phyloP scores from a whole-genome alignment of 2,797 vertebrate genomes.

The Semaprochilodus insignis region DNA sequence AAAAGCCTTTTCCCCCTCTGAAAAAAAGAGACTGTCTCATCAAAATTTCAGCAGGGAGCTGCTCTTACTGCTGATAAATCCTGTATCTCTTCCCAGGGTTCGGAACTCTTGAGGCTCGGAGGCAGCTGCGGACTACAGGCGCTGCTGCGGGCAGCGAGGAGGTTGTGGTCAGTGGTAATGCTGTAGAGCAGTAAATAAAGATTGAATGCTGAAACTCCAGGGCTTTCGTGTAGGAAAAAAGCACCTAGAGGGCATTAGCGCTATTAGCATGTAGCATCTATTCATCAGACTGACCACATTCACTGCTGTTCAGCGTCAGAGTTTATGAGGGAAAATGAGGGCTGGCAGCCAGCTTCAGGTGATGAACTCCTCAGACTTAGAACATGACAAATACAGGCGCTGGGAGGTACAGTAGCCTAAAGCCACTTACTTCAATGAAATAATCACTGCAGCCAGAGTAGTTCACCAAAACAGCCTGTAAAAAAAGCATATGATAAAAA shows the following conservation, averaged over 20 bases:
- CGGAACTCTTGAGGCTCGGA: constrained; percentile 13
- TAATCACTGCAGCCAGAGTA: background rate
- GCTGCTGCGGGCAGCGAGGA: constrained; percentile 32
- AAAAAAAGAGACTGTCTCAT: constrained; percentile 52
- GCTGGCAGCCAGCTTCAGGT: constrained; percentile 23
- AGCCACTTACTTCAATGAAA: background rate
- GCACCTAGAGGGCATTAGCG: constrained; percentile 46
- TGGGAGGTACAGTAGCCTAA: background rate
- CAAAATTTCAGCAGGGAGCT: constrained; percentile 45
- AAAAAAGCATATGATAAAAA: background rate
- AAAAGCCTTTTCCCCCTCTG: constrained; percentile 25
- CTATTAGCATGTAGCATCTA: constrained; percentile 48
- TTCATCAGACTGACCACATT: constrained; percentile 56
- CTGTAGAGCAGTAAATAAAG: constrained; percentile 47
- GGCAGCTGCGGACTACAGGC: background rate
- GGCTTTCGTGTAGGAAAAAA: constrained; percentile 25
- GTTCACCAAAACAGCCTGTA: background rate
- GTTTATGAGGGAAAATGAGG: constrained; percentile 15
- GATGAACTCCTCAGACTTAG: background rate
- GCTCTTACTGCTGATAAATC: constrained; percentile 23
- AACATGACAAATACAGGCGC: background rate
- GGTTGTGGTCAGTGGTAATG: constrained; percentile 56
- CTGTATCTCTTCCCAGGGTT: background rate
- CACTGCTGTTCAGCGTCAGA: constrained; percentile 38
- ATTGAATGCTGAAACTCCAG: constrained; percentile 34